phyloP scores from a whole-genome alignment of 2,888 invertebrate species.

The Hemaris fuciformis region DNA sequence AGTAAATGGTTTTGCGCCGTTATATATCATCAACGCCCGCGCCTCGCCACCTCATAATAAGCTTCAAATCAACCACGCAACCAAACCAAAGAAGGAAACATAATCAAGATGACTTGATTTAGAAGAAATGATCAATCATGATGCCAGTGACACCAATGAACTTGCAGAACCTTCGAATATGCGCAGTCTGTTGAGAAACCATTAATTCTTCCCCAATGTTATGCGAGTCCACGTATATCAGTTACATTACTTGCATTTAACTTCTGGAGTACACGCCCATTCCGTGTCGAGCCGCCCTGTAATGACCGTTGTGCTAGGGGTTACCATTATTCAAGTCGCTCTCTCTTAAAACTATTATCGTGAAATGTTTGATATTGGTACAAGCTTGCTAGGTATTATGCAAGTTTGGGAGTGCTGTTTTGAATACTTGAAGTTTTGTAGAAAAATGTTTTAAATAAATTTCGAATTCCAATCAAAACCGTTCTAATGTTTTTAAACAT shows the following conservation, averaged over 20 bases:
- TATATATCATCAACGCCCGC: no score
- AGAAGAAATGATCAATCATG: neutral
- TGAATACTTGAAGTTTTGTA: neutral
- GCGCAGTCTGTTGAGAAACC: slow-evolving; percentile 6
- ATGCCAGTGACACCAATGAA: neutral
- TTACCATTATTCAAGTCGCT: slow-evolving; percentile 11
- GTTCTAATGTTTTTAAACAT: no score
- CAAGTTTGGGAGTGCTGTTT: neutral
- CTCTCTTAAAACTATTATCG: neutral
- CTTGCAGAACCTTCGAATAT: neutral
- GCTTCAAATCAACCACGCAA: no score
- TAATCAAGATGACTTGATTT: neutral
- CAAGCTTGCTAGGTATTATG: neutral
- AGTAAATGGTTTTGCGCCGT: no score
- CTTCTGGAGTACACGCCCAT: slow-evolving; percentile 53
- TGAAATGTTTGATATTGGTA: neutral
- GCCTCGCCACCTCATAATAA: no score
- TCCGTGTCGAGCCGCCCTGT: slow-evolving; percentile 53
- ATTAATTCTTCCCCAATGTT: slow-evolving; percentile 32
- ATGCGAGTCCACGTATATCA: slow-evolving; percentile 42
- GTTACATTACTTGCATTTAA: slow-evolving; percentile 54
- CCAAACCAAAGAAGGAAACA: neutral
- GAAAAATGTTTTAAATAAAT: no score
- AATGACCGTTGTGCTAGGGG: slow-evolving; percentile 40
- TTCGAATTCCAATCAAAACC: no score